Conservation (phyloP, 2,888 invertebrate species). For the Dynastes hyllus region DNA sequence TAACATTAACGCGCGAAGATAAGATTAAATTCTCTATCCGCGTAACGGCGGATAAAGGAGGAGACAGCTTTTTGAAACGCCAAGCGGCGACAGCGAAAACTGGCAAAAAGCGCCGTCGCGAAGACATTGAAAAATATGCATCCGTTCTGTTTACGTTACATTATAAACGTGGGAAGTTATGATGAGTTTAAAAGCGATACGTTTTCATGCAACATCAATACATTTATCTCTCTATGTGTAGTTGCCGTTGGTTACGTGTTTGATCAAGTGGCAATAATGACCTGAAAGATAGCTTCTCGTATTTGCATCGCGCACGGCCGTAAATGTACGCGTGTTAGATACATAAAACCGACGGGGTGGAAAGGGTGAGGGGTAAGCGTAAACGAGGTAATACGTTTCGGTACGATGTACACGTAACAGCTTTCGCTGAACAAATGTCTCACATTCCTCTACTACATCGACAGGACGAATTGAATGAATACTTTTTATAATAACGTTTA, state of each 20-base stretch:
- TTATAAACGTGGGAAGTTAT: conserved; percentile 53
- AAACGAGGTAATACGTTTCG: conserved; percentile 25
- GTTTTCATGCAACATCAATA: conserved; percentile 58
- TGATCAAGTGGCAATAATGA: conserved; percentile 60
- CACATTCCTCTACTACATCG: not conserved
- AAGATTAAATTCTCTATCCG: conserved; percentile 34
- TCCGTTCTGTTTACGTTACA: conserved; percentile 50
- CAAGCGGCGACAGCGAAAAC: conserved; percentile 13
- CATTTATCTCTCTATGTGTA: conserved; percentile 56
- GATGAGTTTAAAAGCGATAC: conserved; percentile 53
- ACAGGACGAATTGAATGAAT: not conserved
- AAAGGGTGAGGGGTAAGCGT: not conserved
- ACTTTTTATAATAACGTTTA: conserved; percentile 1
- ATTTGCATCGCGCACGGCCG: conserved; percentile 15
- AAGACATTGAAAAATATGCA: conserved; percentile 47
- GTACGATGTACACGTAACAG: conserved; percentile 41
- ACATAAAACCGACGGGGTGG: conserved; percentile 25
- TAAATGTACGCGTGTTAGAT: conserved; percentile 13
- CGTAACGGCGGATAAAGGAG: not conserved
- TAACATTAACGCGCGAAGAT: conserved; percentile 30
- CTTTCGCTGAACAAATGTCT: conserved; percentile 47
- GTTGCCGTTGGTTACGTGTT: conserved; percentile 59
- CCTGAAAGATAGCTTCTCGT: conserved; percentile 57
- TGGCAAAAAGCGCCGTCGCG: conserved; percentile 23
- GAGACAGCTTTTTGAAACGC: not conserved